Evolutionary conservation across 2,888 invertebrate genomes (phyloP), one percentile per base, ranked within the genome.

Genomic region (Bibio marci): DNA sequence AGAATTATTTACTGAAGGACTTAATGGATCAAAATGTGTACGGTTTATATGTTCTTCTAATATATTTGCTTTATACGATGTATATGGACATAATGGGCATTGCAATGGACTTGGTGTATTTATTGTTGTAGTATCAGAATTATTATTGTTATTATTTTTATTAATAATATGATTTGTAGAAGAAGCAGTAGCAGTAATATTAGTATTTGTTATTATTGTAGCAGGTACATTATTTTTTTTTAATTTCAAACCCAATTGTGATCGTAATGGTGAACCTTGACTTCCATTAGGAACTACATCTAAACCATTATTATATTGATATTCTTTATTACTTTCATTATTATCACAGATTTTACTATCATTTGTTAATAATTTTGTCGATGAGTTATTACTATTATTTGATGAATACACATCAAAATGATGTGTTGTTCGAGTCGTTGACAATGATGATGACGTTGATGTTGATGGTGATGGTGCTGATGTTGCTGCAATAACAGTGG

Each of bases 41-140:
- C 83, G 70, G 58, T 86, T 85, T 54, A 85, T 79, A 58, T 86
- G 86, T 57, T 83, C 82, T 54, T 85, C 81, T 45, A 85, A 63
- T 51, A 75, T 73, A 44, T 70, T 64, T 2, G 81, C 78, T 60
- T 76, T 79, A 55, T 73, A 71, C 52, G 80, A 80, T 43, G 69
- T 74, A 53, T 78, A 80, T 50, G 75, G 75, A 59, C 85, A 85
- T 58, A 85, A 68, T 34, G 81, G 77, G 58, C 85, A 85, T 65
- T 79, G 63, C 17, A 66, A 30, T 26, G 8, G 7, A 26, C n/a
- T n/a, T n/a, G n/a, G n/a, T n/a, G n/a, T n/a, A n/a, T n/a, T n/a
- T n/a, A n/a, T n/a, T n/a, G n/a, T n/a, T n/a, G n/a, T n/a, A n/a
- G n/a, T n/a, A n/a, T n/a, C n/a, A n/a, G n/a, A n/a, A n/a, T n/a